These are phyloP conservation scores for Smithornis capensis DNA, from an alignment of 2,113 vertebrate species.

Conservation along the genomic window DNA sequence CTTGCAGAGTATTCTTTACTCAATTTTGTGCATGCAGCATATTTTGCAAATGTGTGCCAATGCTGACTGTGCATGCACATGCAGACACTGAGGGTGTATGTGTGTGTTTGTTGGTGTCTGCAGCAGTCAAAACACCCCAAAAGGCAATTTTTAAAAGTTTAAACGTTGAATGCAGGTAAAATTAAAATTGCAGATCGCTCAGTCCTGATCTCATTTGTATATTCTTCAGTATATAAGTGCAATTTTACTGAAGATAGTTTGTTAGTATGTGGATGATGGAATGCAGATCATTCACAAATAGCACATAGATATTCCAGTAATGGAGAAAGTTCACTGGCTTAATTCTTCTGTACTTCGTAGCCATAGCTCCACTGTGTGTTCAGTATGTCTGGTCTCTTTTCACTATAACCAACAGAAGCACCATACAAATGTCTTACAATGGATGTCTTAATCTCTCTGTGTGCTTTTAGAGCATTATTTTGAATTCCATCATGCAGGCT, in stretches of 20 bases:
- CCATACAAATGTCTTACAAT: conserved; percentile 85
- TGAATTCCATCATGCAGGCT: conserved; percentile 81
- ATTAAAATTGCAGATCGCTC: neutral
- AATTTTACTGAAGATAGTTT: conserved; percentile 10
- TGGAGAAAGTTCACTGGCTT: conserved; percentile 68
- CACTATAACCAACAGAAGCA: conserved; percentile 81
- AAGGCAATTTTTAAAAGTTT: neutral
- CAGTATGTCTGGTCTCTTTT: conserved; percentile 80
- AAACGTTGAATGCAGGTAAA: neutral
- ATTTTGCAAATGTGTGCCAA: neutral
- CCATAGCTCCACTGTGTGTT: conserved; percentile 74
- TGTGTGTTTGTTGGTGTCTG: neutral
- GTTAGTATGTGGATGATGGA: conserved; percentile 24
- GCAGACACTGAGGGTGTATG: neutral
- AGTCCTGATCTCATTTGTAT: neutral
- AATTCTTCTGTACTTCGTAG: conserved; percentile 71
- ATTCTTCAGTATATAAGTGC: neutral
- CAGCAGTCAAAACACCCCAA: neutral
- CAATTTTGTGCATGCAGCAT: neutral
- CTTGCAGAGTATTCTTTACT: neutral
- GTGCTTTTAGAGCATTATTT: conserved; percentile 84
- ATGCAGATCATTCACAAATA: conserved; percentile 32
- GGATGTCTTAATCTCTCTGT: conserved; percentile 86
- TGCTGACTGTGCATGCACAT: neutral
- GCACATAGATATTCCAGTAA: conserved; percentile 55